phyloP scores from a whole-genome alignment of 2,888 invertebrate species.

The Brenthis hecate region DNA sequence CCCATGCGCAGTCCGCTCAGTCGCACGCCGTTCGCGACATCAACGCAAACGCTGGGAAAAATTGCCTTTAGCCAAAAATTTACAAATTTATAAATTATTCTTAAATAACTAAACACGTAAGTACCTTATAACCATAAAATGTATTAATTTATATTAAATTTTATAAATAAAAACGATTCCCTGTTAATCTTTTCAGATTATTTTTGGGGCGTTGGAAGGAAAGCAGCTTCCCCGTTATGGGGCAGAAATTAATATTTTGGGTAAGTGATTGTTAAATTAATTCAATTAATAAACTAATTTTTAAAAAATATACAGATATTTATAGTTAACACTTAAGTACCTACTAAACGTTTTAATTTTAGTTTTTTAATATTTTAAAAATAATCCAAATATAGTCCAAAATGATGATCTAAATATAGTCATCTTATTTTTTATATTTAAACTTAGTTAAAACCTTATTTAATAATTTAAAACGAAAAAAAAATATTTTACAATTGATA shows the following conservation, averaged over 20 bases:
- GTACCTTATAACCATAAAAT: slow-evolving; percentile 21
- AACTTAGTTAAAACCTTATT: too few relatives aligned
- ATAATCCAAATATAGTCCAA: too few relatives aligned
- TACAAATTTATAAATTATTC: slow-evolving; percentile 26
- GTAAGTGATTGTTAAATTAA: slow-evolving; percentile 51
- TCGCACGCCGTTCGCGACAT: slow-evolving; percentile 65
- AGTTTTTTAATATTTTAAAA: too few relatives aligned
- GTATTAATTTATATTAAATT: neutral
- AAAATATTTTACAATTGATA: too few relatives aligned
- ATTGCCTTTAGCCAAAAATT: slow-evolving; percentile 23
- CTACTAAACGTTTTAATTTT: too few relatives aligned
- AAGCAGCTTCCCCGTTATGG: slow-evolving; percentile 66
- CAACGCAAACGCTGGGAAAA: slow-evolving; percentile 54
- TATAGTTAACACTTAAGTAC: too few relatives aligned
- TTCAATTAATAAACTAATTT: too few relatives aligned
- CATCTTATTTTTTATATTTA: too few relatives aligned
- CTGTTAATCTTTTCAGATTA: slow-evolving; percentile 31
- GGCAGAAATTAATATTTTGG: slow-evolving; percentile 59
- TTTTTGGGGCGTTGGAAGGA: slow-evolving; percentile 31
- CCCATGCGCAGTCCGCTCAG: slow-evolving; percentile 66
- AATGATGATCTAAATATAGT: too few relatives aligned
- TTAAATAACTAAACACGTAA: slow-evolving; percentile 16
- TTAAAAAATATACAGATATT: too few relatives aligned
- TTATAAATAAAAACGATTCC: neutral
- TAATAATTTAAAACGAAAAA: too few relatives aligned